A percentile compares a stretch with the other conserved stretches of the same genome.
Evolutionary conservation across 37 sponge, comb jelly and placozoan genomes (phyloP).

Genomic region (Corticium candelabrum): DNA sequence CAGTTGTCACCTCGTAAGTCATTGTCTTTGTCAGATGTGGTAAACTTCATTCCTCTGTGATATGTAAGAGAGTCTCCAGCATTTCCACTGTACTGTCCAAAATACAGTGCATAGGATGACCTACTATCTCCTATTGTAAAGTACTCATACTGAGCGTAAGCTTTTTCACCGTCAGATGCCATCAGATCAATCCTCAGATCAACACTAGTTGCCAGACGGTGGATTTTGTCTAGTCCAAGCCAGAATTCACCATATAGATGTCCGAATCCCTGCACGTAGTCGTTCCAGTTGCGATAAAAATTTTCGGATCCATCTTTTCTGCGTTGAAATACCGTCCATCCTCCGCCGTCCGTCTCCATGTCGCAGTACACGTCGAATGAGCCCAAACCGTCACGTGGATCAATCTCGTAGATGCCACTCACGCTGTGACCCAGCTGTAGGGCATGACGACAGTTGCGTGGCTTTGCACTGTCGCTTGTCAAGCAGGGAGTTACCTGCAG

Average conservation of each 20-base stretch:
- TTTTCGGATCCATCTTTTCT: too few relatives aligned
- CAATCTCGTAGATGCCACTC: conserved; percentile 8
- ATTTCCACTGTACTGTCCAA: conserved; percentile 7
- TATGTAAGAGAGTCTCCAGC: not conserved
- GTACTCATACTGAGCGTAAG: not conserved
- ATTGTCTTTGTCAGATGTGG: conserved; percentile 6
- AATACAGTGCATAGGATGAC: conserved; percentile 6
- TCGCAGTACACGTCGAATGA: conserved; percentile 19
- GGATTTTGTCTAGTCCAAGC: not conserved
- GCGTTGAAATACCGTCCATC: conserved; percentile 20
- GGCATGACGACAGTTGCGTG: conserved; percentile 10
- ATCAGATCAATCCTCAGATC: too few relatives aligned
- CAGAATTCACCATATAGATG: not conserved
- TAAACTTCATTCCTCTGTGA: conserved; percentile 7
- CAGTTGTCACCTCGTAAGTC: not conserved
- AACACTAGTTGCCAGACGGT: not conserved
- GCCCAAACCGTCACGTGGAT: not conserved
- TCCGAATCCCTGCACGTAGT: not conserved
- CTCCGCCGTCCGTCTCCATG: conserved; percentile 14
- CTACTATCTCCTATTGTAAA: conserved; percentile 9
- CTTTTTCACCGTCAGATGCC: too few relatives aligned
- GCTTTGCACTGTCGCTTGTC: too few relatives aligned
- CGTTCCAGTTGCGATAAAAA: too few relatives aligned
- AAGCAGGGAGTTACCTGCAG: too few relatives aligned
- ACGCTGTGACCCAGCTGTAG: not conserved